Base-by-base conservation (phyloP, 2,888 invertebrate genomes). In the Drosophila planitibia region DNA sequence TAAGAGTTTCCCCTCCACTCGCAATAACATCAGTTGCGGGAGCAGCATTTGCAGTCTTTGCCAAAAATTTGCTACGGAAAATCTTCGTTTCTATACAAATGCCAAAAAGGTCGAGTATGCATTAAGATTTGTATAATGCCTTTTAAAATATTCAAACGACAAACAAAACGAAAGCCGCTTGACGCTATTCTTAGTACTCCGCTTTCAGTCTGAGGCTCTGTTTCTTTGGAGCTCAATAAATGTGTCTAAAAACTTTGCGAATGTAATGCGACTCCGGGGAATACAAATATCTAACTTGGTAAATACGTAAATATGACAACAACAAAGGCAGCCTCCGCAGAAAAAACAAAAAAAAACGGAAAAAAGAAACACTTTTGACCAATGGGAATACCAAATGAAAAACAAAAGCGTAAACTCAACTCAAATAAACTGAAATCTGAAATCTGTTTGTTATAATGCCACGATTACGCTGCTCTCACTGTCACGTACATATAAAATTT, bases 311-410 rank as follows among this genome's bases (percentile, higher is more conserved):
- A 79, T 73, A 75, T 77, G 71, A 71, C 71, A 75, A 70, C 37
- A 63, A 44, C 65, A 75, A 78, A 78, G 69, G 54, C 66, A 64
- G 58, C 74, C 68, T 75, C 35, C 28, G 52, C 12, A 28, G 53
- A 25, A 70, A 32, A 16, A 66, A 66, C 32, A 59, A 30, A 41
- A 22, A 30, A 41, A 41, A 41, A 9, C 4, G 7, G 32, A 30
- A 22, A 30, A 37, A 25, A 22, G 30, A 32, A 32, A 32, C 32
- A 44, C 44, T 58, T 63, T 52, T 83, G 79, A 79, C 79, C 85
- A 83, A 85, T 85, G 83, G 83, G 85, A 84, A 85, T 85, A 83
- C 39, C 64, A 84, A 83, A 84, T 85, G 82, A 70, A 79, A 76
- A 82, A 78, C 76, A 77, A 71, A 70, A 78, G 73, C 78, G 22